These are phyloP conservation scores for Eurytoma californica DNA, from an alignment of 2,888 invertebrate genomes.

Conservation along the genomic window DNA sequence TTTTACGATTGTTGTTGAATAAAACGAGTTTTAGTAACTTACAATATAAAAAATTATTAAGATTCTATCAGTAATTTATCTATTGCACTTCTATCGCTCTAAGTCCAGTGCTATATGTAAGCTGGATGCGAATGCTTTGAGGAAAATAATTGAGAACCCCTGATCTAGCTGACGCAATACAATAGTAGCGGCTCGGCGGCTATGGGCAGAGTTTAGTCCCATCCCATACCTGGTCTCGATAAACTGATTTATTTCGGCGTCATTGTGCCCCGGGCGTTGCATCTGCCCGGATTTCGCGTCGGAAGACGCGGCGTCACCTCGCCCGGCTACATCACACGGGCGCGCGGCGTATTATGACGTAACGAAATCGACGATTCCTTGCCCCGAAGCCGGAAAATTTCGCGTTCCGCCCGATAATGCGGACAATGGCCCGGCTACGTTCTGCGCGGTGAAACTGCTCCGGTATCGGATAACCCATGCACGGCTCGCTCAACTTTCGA, in stretches of 20 bases:
- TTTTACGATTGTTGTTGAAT: too few species aligned
- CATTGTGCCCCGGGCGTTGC: conserved; percentile 66
- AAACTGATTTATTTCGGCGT: conserved; percentile 74
- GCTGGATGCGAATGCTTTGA: not conserved
- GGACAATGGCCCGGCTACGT: conserved; percentile 10
- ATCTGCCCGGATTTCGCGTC: conserved; percentile 68
- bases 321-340: not conserved
- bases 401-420: conserved; percentile 42
- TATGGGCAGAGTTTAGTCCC: conserved; percentile 62
- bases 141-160: conserved; percentile 66
- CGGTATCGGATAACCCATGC: conserved; percentile 12
- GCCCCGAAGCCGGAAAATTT: conserved; percentile 34
- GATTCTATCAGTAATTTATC: too few species aligned
- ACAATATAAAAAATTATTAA: too few species aligned
- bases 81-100: too few species aligned
- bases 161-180: conserved; percentile 65
- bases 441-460: not conserved
- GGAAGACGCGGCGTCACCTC: conserved; percentile 38
- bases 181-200: conserved; percentile 65
- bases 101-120: too few species aligned
- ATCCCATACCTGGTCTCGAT: conserved; percentile 68
- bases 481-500: conserved; percentile 1
- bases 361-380: conserved; percentile 35
- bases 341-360: conserved; percentile 14
- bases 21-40: too few species aligned